These are phyloP conservation scores for Callyntrura guangdongensis DNA, from an alignment of 2,888 invertebrate species.

Conservation along the genomic window DNA sequence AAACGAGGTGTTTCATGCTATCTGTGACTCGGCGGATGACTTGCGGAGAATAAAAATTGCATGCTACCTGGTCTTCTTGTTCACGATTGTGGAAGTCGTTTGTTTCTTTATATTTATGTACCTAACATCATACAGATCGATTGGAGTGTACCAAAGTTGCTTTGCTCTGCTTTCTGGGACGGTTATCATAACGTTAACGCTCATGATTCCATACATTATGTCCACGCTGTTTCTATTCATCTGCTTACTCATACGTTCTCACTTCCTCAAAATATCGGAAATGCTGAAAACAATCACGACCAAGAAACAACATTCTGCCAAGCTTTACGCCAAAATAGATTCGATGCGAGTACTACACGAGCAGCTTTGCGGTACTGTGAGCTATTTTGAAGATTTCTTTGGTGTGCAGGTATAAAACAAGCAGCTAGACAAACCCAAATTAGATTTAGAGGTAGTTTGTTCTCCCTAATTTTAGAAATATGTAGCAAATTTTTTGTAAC, in stretches of 20 bases:
- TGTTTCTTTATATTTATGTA: conserved; percentile 70
- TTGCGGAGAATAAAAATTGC: conserved; percentile 78
- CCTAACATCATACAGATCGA: conserved; percentile 50
- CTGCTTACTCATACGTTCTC: conserved; percentile 81
- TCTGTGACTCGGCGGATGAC: conserved; percentile 81
- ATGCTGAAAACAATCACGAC: conserved; percentile 79
- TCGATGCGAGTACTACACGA: conserved; percentile 82
- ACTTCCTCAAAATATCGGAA: conserved; percentile 81
- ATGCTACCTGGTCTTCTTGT: conserved; percentile 72
- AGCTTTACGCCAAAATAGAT: conserved; percentile 81
- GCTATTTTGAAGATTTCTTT: conserved; percentile 82
- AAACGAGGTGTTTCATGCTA: conserved; percentile 80
- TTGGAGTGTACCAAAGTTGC: conserved; percentile 73
- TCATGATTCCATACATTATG: conserved; percentile 79
- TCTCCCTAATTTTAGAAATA: not conserved
- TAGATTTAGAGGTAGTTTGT: too few relatives aligned
- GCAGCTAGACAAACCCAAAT: too few relatives aligned
- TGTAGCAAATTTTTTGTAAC: not conserved
- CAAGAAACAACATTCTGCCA: conserved; percentile 65
- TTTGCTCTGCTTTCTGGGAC: conserved; percentile 73
- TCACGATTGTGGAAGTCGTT: conserved; percentile 72
- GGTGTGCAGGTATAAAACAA: conserved; percentile 78
- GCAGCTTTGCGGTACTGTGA: conserved; percentile 81
- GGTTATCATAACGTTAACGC: conserved; percentile 72
- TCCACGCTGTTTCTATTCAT: conserved; percentile 81